phyloP scores from a whole-genome alignment of 1,140 invertebrate genomes.

The Drosophila truncata region DNA sequence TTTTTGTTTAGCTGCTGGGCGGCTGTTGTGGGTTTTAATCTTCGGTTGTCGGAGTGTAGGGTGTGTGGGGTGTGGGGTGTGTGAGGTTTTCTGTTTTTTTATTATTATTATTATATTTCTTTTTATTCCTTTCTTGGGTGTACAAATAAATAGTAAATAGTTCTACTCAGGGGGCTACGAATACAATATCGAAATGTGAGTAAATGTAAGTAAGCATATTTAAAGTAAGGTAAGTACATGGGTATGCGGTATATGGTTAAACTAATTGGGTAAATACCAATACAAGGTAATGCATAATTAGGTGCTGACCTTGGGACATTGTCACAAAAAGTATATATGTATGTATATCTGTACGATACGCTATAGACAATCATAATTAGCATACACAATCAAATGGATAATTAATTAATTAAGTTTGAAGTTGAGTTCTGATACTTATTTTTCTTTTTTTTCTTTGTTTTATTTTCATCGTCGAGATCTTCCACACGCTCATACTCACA shows the following conservation, averaged over 20 bases:
- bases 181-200: conserved; percentile 52
- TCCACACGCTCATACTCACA: conserved; percentile 30
- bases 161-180: conserved; percentile 46
- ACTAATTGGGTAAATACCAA: conserved; percentile 47
- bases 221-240: conserved; percentile 48
- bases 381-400: conserved; percentile 58
- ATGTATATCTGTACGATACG: conserved; percentile 38
- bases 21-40: conserved; percentile 14
- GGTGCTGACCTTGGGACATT: conserved; percentile 14
- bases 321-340: conserved; percentile 36
- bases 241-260: conserved; percentile 50
- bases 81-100: not conserved
- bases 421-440: conserved; percentile 26
- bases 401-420: conserved; percentile 48
- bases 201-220: conserved; percentile 49
- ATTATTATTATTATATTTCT: not conserved
- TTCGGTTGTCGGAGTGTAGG: conserved; percentile 1
- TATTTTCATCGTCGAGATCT: conserved; percentile 6
- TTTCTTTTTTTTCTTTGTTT: conserved; percentile 3
- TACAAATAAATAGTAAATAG: conserved; percentile 46
- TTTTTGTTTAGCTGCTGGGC: conserved; percentile 21
- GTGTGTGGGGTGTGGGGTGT: not conserved
- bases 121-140: not conserved
- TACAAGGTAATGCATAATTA: conserved; percentile 22
- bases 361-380: conserved; percentile 56